Percentiles rank a stretch among this genome's conserved stretches.
These are phyloP conservation scores for Eueremaeus valkanovi DNA, from an alignment of 2,888 invertebrate species.

Conservation along the genomic window DNA sequence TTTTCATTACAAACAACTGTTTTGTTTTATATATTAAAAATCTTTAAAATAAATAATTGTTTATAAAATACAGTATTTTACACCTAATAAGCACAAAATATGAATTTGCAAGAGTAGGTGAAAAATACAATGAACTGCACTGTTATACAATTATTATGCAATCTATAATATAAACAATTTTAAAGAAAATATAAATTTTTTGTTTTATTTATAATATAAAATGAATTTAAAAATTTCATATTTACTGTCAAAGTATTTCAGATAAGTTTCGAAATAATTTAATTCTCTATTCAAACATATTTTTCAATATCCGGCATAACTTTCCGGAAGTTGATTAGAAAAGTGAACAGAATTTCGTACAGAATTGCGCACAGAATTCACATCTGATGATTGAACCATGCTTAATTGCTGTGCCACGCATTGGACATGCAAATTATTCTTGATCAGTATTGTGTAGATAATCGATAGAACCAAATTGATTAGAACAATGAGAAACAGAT, in stretches of 20 bases:
- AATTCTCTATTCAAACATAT: too few species aligned
- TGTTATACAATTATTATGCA: background rate
- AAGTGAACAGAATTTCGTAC: slow-evolving; percentile 19
- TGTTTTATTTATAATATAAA: background rate
- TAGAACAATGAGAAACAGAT: background rate
- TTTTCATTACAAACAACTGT: too few species aligned
- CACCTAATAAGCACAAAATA: too few species aligned
- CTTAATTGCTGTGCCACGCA: background rate
- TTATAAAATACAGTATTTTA: too few species aligned
- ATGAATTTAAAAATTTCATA: too few species aligned
- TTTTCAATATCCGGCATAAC: background rate
- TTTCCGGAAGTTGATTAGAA: background rate
- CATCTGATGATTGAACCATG: background rate
- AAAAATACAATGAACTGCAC: too few species aligned
- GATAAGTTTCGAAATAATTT: too few species aligned
- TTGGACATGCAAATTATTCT: slow-evolving; percentile 5
- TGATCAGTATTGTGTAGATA: background rate
- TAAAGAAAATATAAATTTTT: background rate
- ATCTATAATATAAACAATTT: background rate
- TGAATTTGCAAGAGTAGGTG: too few species aligned
- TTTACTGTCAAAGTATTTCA: too few species aligned
- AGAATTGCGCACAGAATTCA: background rate
- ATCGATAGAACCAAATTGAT: background rate
- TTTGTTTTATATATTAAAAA: too few species aligned
- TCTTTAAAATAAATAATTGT: too few species aligned